Evolutionary conservation across 2,888 invertebrate genomes (phyloP).

Genomic region (Aplocera efformata): DNA sequence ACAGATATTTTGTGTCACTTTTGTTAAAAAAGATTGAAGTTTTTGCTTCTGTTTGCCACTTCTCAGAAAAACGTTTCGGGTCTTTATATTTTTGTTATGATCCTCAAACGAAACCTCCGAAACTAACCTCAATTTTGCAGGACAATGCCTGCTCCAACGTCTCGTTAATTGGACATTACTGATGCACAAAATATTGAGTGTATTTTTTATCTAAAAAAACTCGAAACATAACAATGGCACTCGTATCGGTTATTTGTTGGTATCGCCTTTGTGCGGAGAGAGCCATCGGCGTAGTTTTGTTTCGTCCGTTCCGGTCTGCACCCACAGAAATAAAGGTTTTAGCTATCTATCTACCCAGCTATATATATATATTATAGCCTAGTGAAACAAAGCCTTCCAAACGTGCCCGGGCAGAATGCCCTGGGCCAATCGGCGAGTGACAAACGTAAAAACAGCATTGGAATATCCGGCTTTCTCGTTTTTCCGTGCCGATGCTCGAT

Average conservation of each 20-base stretch:
- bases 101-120: no score
- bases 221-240: constrained; percentile 10
- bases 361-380: constrained; percentile 7
- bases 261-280: constrained; percentile 27
- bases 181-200: not conserved
- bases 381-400: constrained; percentile 25
- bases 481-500: constrained; percentile 13
- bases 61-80: no score
- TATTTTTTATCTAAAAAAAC: constrained; percentile 4
- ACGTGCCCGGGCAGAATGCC: constrained; percentile 23
- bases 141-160: no score
- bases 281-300: constrained; percentile 26
- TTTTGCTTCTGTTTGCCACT: no score
- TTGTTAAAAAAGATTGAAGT: no score
- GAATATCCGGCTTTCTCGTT: constrained; percentile 10
- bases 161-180: no score
- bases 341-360: constrained; percentile 8
- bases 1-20: no score
- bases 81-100: no score
- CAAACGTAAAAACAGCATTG: constrained; percentile 27
- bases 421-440: constrained; percentile 24
- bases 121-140: no score
- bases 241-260: constrained; percentile 28
- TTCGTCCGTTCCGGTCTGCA: constrained; percentile 23
- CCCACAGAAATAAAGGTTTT: constrained; percentile 22